Conservation (phyloP, 2,888 invertebrate genomes). For the Liodrosophila aerea region DNA sequence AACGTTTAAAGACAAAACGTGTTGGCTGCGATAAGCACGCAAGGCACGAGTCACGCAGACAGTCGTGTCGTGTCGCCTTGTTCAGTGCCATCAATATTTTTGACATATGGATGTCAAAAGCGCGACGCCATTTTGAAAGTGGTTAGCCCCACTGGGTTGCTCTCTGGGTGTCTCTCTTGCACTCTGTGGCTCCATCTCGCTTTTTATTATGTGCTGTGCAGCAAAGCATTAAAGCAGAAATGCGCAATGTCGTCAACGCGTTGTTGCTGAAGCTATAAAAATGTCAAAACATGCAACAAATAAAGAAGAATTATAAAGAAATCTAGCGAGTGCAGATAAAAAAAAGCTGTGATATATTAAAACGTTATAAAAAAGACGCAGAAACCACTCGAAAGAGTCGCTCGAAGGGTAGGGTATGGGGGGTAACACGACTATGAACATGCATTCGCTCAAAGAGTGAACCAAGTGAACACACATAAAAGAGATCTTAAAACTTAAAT, state of each 20-base stretch:
- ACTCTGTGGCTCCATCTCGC: slow-evolving; percentile 5
- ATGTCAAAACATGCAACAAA: slow-evolving; percentile 64
- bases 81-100: slow-evolving; percentile 51
- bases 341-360: slow-evolving; percentile 21
- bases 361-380: slow-evolving; percentile 21
- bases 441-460: too few species aligned
- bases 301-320: slow-evolving; percentile 64
- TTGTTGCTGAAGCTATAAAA: slow-evolving; percentile 66
- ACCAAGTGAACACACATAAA: too few species aligned
- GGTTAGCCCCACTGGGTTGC: background rate
- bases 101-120: slow-evolving; percentile 65
- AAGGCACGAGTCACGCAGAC: slow-evolving; percentile 24
- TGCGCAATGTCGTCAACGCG: slow-evolving; percentile 52
- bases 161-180: slow-evolving; percentile 6
- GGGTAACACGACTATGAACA: too few species aligned
- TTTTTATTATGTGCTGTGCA: slow-evolving; percentile 47
- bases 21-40: slow-evolving; percentile 64
- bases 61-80: slow-evolving; percentile 11
- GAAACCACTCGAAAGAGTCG: background rate
- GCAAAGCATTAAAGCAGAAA: slow-evolving; percentile 71
- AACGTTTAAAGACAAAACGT: slow-evolving; percentile 77
- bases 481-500: too few species aligned
- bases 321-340: slow-evolving; percentile 41
- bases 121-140: slow-evolving; percentile 61
- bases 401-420: too few species aligned